Evolutionary conservation across 2,797 vertebrate species (phyloP), one percentile per base, ranked within the genome.

Genomic region (Spheniscus humboldti): DNA sequence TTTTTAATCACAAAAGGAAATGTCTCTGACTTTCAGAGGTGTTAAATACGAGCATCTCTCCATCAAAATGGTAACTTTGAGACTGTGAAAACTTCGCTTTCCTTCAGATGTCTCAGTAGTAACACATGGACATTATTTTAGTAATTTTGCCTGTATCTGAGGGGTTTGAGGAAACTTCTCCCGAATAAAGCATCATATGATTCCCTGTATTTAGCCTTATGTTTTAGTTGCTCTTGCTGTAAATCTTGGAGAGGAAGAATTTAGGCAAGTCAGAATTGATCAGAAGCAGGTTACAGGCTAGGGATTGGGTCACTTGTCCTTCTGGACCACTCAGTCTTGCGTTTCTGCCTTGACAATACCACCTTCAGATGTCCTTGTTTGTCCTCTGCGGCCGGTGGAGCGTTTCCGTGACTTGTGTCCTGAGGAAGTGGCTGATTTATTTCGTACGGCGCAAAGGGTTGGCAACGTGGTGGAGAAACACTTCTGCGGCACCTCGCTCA

Each of bases 381-480:
- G 99, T 91, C 99, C 99, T 0, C 93, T 99, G 62, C 98, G 99
- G 73, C 97, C 97, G 0, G 98, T 98, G 92, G 98, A 99, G 83
- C 98, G 99, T 23, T 99, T 99, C 86, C 94, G 97, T 18, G 99
- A 99, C 89, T 98, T 99, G 52, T n/a, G 9, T 59, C 98, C 98
- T 0, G 98, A 99, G 13, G 99, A 99, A 97, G 97, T 99, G 87
- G 97, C 98, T 0, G 99, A 99, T 96, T 91, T 99, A n/a, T 99
- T 99, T 96, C 41, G 10, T 30, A 96, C 96, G 0, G 97, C 98
- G 0, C 99, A 99, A 91, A 98, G 91, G 71, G 99, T 99, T 1
- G 98, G 98, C 23, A 92, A 53, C 0, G 97, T 98, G 55, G 98
- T 99, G 71, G 99, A 99, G 97, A 98, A 97, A 66, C 98, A 99